Conservation (phyloP, 2,113 vertebrate species). For the Perca schrenkii region DNA sequence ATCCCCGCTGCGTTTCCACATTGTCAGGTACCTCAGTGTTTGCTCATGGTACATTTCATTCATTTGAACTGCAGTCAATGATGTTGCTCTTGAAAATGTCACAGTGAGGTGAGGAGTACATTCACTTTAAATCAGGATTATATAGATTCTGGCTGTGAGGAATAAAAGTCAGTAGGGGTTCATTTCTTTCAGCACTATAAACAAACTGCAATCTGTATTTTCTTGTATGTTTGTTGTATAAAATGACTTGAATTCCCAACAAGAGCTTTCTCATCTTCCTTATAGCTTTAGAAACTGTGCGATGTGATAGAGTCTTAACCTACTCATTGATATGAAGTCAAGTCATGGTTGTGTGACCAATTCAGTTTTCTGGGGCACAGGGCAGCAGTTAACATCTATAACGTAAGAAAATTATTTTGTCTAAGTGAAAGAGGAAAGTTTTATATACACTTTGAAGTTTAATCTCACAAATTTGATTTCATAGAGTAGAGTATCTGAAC, state of each 20-base stretch:
- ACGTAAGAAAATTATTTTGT: conserved; percentile 19
- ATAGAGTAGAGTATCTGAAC: not conserved
- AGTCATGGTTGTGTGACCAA: conserved; percentile 28
- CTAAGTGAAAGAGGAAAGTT: conserved; percentile 17
- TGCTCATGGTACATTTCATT: conserved; percentile 43
- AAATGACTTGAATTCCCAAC: conserved; percentile 18
- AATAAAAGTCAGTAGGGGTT: not conserved
- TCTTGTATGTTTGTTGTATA: not conserved
- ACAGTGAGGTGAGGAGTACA: conserved; percentile 7
- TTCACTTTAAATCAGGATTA: conserved; percentile 19
- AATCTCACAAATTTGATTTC: conserved; percentile 15
- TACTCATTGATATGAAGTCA: conserved; percentile 29
- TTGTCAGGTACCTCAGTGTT: conserved; percentile 10
- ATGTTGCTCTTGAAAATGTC: conserved; percentile 58
- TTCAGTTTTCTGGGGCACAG: conserved; percentile 39
- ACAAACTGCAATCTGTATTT: not conserved
- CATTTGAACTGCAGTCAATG: conserved; percentile 31
- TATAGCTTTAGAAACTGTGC: conserved; percentile 7
- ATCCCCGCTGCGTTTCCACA: conserved; percentile 27
- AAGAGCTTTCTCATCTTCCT: conserved; percentile 30
- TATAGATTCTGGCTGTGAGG: not conserved
- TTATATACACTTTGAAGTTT: conserved; percentile 21
- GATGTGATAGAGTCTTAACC: conserved; percentile 16
- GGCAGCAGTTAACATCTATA: conserved; percentile 22
- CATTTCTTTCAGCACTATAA: not conserved